A percentile compares a stretch with the other conserved stretches of the same genome.
Evolutionary conservation across 2,113 vertebrate genomes (phyloP).

Genomic region (Myotis yumanensis): DNA sequence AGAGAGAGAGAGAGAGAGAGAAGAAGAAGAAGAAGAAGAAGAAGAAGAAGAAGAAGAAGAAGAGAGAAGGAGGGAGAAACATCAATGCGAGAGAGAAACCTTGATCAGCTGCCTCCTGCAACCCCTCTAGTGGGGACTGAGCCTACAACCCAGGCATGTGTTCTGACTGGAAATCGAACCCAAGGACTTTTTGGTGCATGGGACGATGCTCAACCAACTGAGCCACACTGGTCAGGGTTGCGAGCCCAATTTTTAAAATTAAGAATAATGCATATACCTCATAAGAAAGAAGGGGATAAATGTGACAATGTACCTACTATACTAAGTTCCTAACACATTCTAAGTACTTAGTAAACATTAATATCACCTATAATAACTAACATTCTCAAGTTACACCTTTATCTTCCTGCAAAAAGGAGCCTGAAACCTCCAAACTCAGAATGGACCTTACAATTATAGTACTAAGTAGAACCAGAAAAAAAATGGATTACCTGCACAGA

Average conservation of each 20-base stretch:
- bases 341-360: not conserved
- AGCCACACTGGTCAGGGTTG: too few species aligned
- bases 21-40: too few species aligned
- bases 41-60: too few species aligned
- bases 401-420: not conserved
- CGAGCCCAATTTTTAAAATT: not conserved
- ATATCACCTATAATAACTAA: not conserved
- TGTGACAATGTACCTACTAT: not conserved
- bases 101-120: too few species aligned
- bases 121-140: too few species aligned
- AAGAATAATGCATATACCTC: not conserved
- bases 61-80: too few species aligned
- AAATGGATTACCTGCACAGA: not conserved
- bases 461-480: not conserved
- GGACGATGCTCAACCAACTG: too few species aligned
- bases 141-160: too few species aligned
- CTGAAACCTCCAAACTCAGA: not conserved
- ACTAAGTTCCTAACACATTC: not conserved
- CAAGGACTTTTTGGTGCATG: too few species aligned
- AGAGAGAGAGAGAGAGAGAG: too few species aligned
- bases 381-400: not conserved
- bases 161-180: too few species aligned
- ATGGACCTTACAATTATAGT: not conserved
- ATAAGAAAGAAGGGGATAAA: not conserved
- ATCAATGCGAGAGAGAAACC: too few species aligned